Conservation (phyloP, 30 jellyfish, hydroid and myxozoan species). For the Sanderia malayensis region DNA sequence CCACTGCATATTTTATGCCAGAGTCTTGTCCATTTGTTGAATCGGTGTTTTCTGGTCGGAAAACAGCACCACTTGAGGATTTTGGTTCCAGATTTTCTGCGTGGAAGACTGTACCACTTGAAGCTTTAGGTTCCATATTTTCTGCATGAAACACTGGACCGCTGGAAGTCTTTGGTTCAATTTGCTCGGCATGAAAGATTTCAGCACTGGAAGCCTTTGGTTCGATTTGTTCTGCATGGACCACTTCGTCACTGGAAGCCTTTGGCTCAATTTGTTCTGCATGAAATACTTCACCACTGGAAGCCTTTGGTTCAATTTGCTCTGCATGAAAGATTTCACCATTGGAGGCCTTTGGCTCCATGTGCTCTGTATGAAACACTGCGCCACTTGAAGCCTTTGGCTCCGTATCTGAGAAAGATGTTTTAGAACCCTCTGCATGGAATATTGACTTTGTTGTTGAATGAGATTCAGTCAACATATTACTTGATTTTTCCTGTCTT, state of each 20-base stretch:
- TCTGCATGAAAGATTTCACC: constrained; percentile 40
- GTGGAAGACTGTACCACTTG: constrained; percentile 51
- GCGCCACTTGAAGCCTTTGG: constrained; percentile 4
- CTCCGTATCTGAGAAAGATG: neutral
- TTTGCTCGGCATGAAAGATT: neutral
- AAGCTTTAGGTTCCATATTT: neutral
- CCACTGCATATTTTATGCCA: constrained; percentile 23
- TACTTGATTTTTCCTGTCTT: neutral
- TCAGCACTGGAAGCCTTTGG: neutral
- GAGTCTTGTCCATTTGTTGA: neutral
- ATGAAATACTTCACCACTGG: constrained; percentile 3
- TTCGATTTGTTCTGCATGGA: neutral
- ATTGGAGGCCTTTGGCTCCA: constrained; percentile 16
- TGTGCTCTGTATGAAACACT: constrained; percentile 5
- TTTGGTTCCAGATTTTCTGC: constrained; percentile 13
- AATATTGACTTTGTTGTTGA: neutral
- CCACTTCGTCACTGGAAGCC: neutral
- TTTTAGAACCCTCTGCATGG: neutral
- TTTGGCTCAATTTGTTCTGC: constrained; percentile 1
- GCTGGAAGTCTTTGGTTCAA: neutral
- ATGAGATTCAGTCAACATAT: neutral
- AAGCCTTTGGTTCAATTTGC: neutral
- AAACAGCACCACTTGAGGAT: neutral
- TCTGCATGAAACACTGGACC: constrained; percentile 12
- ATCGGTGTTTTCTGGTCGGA: too few species aligned